phyloP scores from a whole-genome alignment of 2,797 vertebrate species.

The Halcyon leucocephala region DNA sequence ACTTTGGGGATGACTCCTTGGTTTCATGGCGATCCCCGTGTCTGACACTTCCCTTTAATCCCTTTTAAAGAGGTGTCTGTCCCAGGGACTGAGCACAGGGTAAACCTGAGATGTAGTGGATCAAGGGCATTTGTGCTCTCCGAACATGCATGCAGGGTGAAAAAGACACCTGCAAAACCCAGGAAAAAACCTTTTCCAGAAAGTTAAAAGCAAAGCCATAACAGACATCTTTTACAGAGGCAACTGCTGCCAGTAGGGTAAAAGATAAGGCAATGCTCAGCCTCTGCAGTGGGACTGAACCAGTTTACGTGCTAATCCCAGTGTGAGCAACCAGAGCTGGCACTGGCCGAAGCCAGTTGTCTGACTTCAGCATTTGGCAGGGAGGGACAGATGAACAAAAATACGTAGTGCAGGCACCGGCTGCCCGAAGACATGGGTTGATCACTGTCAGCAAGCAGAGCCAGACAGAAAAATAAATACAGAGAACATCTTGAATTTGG shows the following conservation, averaged over 20 bases:
- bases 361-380: constrained; percentile 79
- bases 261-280: constrained; percentile 42
- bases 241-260: constrained; percentile 31
- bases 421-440: neutral
- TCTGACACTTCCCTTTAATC: neutral
- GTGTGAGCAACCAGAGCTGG: constrained; percentile 76
- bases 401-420: constrained; percentile 1
- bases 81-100: neutral
- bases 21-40: neutral
- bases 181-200: neutral
- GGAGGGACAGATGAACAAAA: constrained; percentile 39
- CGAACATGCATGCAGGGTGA: accelerated
- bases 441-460: neutral
- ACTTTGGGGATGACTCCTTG: neutral
- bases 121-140: accelerated
- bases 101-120: neutral
- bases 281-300: neutral
- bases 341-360: constrained; percentile 53
- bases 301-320: constrained; percentile 75
- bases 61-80: neutral
- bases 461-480: neutral
- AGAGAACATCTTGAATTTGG: neutral
- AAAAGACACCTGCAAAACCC: neutral
- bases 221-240: constrained; percentile 33
- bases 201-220: constrained; percentile 34